Evolutionary conservation across 2,113 vertebrate species (phyloP).

Genomic region (Mustela lutreola): DNA sequence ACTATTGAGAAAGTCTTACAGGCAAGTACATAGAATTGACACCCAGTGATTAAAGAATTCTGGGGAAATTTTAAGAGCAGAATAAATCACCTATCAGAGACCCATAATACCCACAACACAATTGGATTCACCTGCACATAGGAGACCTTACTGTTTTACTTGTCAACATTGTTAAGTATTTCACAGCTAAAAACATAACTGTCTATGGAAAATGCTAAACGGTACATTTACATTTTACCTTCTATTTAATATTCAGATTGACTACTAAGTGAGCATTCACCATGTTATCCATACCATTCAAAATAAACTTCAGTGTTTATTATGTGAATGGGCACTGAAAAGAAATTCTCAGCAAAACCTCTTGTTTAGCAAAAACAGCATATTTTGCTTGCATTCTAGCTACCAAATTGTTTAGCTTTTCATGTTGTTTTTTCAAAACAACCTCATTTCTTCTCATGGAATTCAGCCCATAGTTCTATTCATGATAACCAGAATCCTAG

Average conservation of each 20-base stretch:
- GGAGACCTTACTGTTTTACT: background rate
- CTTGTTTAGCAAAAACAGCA: constrained; percentile 75
- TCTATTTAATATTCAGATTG: constrained; percentile 55
- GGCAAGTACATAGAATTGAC: background rate
- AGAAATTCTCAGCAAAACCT: constrained; percentile 60
- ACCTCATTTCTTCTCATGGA: constrained; percentile 83
- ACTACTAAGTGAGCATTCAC: constrained; percentile 66
- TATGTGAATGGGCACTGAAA: constrained; percentile 48
- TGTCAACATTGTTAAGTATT: constrained; percentile 54
- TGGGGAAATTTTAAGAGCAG: background rate
- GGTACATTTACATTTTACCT: constrained; percentile 75
- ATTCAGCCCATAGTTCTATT: constrained; percentile 73
- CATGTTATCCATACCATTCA: constrained; percentile 76
- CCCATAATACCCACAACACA: background rate
- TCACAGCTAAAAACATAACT: constrained; percentile 71
- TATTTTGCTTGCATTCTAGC: constrained; percentile 81
- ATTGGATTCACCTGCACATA: background rate
- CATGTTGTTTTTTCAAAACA: constrained; percentile 83
- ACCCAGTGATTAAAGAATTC: background rate
- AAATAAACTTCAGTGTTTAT: constrained; percentile 78
- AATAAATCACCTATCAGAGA: background rate
- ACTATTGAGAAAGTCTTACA: background rate
- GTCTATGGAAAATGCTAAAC: constrained; percentile 67
- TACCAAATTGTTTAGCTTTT: constrained; percentile 86
- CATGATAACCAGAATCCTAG: constrained; percentile 79